Base-by-base conservation (phyloP, 53 echinoderm and acorn worm species). In the Antedon mediterranea region DNA sequence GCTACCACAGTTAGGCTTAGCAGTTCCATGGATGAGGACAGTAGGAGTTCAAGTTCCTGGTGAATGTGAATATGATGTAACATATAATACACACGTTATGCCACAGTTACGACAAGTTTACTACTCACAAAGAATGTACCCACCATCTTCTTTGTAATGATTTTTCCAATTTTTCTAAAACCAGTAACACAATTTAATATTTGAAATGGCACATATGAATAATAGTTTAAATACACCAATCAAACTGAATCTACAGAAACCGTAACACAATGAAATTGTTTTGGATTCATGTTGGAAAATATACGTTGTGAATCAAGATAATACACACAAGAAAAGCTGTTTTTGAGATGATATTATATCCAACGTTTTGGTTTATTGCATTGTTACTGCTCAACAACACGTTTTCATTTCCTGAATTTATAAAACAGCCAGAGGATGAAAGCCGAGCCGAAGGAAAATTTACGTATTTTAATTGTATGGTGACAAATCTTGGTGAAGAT, bases 1-100 rank as follows among this genome's bases (percentile, higher is more conserved):
- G 57, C 57, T 57, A 57, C 57, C 23, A 57, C 57, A 57, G 57
- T 57, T 57, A 57, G 57, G 57, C 20, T 57, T 57, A 57, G 9
- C 57, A 57, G 57, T 57, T 57, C 57, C 57, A 57, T 57, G 57
- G 57, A 57, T 57, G 57, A 57, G 57, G 57, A 57, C 57, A 57
- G 57, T 57, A 57, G 57, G 57, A 57, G 57, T 57, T 57, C 57
- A 57, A 57, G 57, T 57, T 57, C 57, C 57, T 23, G 57, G 57
- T 57, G 57, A 57, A 57, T 57, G 57, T 57, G 57, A 57, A 57
- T 57, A 57, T 57, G 57, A 57, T 23, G 23, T 57, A 26, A 57
- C 57, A 57, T 57, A 57, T 57, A 37, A 37, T 37, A 57, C 57
- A 57, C 57, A 8, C 23, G 57, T 57, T 57, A 15, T 23, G 23